These are phyloP conservation scores for Ephydatia muelleri DNA, from an alignment of 37 sponge, comb jelly and placozoan species.

Conservation along the genomic window DNA sequence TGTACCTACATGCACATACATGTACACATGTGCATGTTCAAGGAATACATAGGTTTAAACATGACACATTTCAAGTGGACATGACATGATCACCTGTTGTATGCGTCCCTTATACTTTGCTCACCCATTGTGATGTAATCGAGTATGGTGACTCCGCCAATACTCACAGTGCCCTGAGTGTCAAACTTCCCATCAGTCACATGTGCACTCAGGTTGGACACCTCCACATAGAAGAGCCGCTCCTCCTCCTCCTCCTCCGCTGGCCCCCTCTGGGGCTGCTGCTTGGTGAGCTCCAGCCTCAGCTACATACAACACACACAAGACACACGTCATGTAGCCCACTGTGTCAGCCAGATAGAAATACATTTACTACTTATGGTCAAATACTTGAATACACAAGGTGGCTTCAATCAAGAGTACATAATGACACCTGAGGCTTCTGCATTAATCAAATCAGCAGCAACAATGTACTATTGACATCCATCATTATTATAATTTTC, in stretches of 20 bases:
- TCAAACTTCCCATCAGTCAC: constrained; percentile 77
- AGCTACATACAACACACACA: background rate
- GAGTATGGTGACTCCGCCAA: constrained; percentile 40
- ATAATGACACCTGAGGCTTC: no score
- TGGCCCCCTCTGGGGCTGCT: constrained; percentile 26
- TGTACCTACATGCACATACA: no score
- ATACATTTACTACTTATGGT: background rate
- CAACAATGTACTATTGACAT: no score
- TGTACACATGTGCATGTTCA: no score
- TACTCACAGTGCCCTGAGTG: constrained; percentile 49
- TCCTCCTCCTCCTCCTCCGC: background rate
- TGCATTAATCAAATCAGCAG: no score
- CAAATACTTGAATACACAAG: no score
- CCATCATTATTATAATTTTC: no score
- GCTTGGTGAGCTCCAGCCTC: constrained; percentile 19
- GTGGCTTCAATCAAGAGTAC: no score
- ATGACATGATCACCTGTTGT: no score
- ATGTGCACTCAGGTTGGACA: constrained; percentile 43
- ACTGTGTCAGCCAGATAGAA: background rate
- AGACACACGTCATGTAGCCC: background rate
- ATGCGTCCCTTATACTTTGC: background rate
- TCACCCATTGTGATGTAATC: constrained; percentile 68
- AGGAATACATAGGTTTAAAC: no score
- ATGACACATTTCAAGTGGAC: no score
- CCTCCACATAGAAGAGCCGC: constrained; percentile 39